phyloP scores from a whole-genome alignment of 2,888 invertebrate species.

The Thecophora atra region DNA sequence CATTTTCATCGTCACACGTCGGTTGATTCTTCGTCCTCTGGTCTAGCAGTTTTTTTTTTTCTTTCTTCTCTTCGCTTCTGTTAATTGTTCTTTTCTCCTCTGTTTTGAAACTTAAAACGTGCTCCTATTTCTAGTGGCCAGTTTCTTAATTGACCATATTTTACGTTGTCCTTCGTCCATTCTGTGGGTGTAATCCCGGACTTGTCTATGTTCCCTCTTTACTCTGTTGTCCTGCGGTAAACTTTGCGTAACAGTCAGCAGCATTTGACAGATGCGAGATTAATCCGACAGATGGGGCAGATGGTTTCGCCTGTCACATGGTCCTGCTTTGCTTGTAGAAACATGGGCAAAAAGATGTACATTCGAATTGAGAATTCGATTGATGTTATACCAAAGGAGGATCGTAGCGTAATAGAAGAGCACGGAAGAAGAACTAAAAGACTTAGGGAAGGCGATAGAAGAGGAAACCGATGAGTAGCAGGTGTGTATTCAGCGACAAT shows the following conservation, averaged over 20 bases:
- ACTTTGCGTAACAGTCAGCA: conserved; percentile 10
- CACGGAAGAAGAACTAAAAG: too few species aligned
- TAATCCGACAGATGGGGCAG: conserved; percentile 31
- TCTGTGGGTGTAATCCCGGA: neutral
- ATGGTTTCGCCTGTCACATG: neutral
- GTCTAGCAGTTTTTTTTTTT: neutral
- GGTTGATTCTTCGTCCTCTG: neutral
- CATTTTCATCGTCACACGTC: conserved; percentile 6
- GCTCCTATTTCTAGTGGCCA: conserved; percentile 1
- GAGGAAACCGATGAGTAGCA: too few species aligned
- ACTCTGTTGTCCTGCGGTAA: conserved; percentile 15
- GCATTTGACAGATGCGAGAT: conserved; percentile 30
- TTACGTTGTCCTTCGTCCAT: conserved; percentile 10
- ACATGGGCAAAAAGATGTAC: too few species aligned
- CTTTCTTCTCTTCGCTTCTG: neutral
- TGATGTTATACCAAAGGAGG: too few species aligned
- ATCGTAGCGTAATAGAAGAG: too few species aligned
- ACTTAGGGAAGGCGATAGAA: too few species aligned
- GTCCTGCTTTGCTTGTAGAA: too few species aligned
- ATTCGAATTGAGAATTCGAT: too few species aligned
- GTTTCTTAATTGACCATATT: conserved; percentile 29
- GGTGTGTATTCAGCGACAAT: too few species aligned
- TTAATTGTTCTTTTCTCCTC: neutral
- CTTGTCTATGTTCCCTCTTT: too few species aligned
- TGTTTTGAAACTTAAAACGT: neutral